Evolutionary conservation across 2,888 invertebrate genomes (phyloP).

Genomic region (Cordilura impudica): DNA sequence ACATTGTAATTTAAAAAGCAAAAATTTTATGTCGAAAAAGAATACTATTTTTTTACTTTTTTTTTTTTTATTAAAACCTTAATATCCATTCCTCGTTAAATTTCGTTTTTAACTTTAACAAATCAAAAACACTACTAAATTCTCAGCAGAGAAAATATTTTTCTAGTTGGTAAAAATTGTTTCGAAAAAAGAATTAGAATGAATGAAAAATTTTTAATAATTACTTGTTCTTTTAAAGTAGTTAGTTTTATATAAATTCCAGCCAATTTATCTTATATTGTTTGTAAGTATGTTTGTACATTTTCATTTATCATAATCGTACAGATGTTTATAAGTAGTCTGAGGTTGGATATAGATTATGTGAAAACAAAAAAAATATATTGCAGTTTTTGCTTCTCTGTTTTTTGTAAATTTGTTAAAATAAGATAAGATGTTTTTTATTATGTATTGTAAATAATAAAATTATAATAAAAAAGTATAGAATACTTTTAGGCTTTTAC

Average conservation of each 20-base stretch:
- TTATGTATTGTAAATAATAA: no score
- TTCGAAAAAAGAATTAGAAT: conserved; percentile 2
- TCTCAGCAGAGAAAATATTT: conserved; percentile 26
- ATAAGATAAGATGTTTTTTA: conserved; percentile 2
- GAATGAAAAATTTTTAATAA: conserved; percentile 37
- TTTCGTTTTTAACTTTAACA: conserved; percentile 37
- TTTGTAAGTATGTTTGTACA: not conserved
- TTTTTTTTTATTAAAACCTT: not conserved
- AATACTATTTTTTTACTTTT: not conserved
- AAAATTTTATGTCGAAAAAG: not conserved
- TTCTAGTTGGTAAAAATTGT: conserved; percentile 3
- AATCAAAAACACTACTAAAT: conserved; percentile 46
- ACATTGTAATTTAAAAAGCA: conserved; percentile 9
- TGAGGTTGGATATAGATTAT: not conserved
- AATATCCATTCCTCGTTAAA: not conserved
- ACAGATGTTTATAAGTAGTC: no score
- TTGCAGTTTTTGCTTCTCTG: not conserved
- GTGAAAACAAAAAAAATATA: not conserved
- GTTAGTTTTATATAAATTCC: conserved; percentile 37
- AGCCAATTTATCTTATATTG: conserved; percentile 27
- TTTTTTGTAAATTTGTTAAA: not conserved
- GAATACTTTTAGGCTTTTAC: not conserved
- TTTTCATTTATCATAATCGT: not conserved
- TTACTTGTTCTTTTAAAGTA: conserved; percentile 13
- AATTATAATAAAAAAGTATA: no score